These are phyloP conservation scores for Ispidina picta DNA, from an alignment of 2,797 vertebrate genomes.

Conservation along the genomic window DNA sequence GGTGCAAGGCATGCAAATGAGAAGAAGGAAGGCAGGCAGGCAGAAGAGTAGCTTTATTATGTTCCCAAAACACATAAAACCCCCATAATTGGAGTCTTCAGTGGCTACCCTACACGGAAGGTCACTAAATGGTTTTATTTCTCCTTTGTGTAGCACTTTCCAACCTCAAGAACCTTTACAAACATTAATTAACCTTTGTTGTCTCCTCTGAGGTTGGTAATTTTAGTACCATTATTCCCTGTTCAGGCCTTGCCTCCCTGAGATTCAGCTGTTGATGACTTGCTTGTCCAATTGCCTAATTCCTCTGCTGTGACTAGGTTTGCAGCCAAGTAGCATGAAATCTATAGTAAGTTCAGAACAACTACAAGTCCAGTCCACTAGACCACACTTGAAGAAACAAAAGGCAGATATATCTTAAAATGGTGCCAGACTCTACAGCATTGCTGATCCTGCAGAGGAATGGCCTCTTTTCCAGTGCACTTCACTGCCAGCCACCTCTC, in stretches of 20 bases:
- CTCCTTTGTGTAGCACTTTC: background rate
- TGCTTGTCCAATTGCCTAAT: background rate
- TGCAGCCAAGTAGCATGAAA: background rate
- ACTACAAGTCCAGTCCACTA: background rate
- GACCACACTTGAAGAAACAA: background rate
- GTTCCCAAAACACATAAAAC: background rate
- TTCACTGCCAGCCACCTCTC: background rate
- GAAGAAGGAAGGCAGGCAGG: background rate
- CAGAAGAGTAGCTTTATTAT: background rate
- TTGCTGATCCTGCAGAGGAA: background rate
- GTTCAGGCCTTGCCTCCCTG: background rate
- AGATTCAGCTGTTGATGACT: background rate
- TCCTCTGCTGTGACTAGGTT: background rate
- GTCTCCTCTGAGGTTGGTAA: background rate
- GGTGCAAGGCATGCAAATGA: background rate
- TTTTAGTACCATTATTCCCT: background rate
- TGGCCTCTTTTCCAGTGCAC: background rate
- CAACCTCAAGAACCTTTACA: background rate
- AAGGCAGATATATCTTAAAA: background rate
- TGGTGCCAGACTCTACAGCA: background rate
- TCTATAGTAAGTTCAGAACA: background rate
- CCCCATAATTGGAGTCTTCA: background rate
- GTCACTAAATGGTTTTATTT: constrained; percentile 2
- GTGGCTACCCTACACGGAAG: background rate
- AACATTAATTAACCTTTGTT: constrained; percentile 10